Conservation (phyloP, 35 echinoderm and acorn worm genomes). For the Ptychodera flava region DNA sequence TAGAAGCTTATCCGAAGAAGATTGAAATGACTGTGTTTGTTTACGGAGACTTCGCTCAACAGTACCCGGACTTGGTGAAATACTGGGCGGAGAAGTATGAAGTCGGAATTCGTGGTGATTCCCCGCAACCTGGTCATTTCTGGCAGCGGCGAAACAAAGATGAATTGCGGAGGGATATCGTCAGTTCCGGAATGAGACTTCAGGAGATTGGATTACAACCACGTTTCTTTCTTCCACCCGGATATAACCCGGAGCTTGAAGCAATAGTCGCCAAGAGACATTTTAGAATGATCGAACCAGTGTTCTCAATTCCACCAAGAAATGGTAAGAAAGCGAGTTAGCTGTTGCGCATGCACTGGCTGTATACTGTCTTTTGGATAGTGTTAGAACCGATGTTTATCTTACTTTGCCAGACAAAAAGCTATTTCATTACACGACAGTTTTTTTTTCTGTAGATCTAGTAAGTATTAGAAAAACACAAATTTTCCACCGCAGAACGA, state of each 20-base stretch:
- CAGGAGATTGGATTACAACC: constrained; percentile 13
- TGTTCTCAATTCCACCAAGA: constrained; percentile 16
- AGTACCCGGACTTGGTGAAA: background rate
- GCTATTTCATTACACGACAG: too few species aligned
- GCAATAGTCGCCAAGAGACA: background rate
- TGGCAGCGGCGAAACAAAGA: background rate
- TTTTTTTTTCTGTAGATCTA: too few species aligned
- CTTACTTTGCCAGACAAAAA: too few species aligned
- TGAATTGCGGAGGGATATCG: background rate
- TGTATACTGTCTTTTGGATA: background rate
- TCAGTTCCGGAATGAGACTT: constrained; percentile 23
- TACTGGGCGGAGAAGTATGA: background rate
- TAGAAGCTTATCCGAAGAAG: background rate
- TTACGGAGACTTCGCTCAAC: background rate
- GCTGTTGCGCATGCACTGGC: background rate
- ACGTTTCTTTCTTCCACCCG: constrained; percentile 19
- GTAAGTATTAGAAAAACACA: too few species aligned
- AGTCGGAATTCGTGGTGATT: background rate
- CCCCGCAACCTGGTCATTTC: background rate
- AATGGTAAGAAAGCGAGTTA: constrained; percentile 9
- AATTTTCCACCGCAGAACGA: too few species aligned
- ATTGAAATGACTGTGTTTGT: background rate
- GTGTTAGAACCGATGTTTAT: too few species aligned
- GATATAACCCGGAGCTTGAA: background rate
- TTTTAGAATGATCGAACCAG: constrained; percentile 27